phyloP scores from a whole-genome alignment of 2,888 invertebrate species.

The Cephonodes hylas region DNA sequence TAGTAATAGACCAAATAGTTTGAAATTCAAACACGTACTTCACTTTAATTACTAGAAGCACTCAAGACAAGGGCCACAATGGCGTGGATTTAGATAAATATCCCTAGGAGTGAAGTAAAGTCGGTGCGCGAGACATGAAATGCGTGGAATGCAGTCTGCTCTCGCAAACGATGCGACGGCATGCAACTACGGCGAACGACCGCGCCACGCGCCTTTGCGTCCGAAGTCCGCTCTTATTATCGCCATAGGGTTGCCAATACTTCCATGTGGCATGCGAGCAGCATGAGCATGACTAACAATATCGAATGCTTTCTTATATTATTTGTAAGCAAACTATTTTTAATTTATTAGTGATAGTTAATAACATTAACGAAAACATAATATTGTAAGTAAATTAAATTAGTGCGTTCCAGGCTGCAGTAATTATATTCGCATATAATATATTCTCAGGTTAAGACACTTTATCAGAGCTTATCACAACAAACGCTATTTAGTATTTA shows the following conservation, averaged over 20 bases:
- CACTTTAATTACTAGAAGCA: neutral
- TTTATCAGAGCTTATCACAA: neutral
- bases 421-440: neutral
- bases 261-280: neutral
- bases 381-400: too few relatives aligned
- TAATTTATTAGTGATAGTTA: too few relatives aligned
- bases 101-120: conserved; percentile 27
- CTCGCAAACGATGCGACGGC: conserved; percentile 45
- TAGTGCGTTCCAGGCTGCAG: too few relatives aligned
- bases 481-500: neutral
- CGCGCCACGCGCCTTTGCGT: conserved; percentile 34
- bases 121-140: conserved; percentile 49
- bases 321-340: too few relatives aligned
- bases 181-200: conserved; percentile 53
- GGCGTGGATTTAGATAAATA: conserved; percentile 20
- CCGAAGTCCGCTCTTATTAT: conserved; percentile 12
- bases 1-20: neutral
- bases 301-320: too few relatives aligned
- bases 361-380: too few relatives aligned
- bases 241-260: neutral
- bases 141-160: conserved; percentile 59
- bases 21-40: neutral
- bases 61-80: neutral
- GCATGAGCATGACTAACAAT: too few relatives aligned
- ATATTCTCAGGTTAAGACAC: neutral